A percentile compares a stretch with the other conserved stretches of the same genome.
These are phyloP conservation scores for Balearica regulorum DNA, from an alignment of 2,797 vertebrate genomes.

Conservation along the genomic window DNA sequence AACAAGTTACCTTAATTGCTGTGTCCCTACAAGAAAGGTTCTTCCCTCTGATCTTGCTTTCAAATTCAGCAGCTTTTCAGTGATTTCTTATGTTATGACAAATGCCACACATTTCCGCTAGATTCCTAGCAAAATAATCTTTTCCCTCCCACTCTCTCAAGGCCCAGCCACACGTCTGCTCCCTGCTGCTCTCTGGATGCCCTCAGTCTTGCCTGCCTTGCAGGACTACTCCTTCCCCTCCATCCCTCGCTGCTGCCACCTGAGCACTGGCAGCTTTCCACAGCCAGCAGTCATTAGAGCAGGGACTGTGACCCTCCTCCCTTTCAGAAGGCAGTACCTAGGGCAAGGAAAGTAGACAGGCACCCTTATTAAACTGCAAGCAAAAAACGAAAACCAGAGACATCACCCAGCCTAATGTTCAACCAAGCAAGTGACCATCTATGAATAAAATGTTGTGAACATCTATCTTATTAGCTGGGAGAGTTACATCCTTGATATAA, in stretches of 20 bases:
- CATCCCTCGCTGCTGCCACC: neutral
- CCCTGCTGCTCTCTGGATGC: neutral
- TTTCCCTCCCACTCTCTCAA: neutral
- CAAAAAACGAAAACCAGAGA: neutral
- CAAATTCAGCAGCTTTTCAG: neutral
- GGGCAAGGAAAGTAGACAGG: neutral
- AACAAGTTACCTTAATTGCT: neutral
- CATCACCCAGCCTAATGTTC: accelerated
- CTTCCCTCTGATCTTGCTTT: neutral
- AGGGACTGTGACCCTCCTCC: neutral
- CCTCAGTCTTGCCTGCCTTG: neutral
- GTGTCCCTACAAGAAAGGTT: neutral
- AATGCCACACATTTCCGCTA: neutral
- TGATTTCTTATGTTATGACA: neutral
- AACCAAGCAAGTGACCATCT: neutral
- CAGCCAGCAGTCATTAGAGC: neutral
- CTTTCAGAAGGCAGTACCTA: neutral
- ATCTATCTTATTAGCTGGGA: neutral
- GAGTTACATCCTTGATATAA: neutral
- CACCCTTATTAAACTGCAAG: neutral
- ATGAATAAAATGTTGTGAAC: accelerated
- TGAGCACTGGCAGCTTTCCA: neutral
- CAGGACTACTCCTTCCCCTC: neutral
- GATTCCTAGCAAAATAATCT: neutral
- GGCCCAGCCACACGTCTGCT: neutral